Base-by-base conservation (phyloP, 2,797 vertebrate genomes). In the Chloroceryle amazona region DNA sequence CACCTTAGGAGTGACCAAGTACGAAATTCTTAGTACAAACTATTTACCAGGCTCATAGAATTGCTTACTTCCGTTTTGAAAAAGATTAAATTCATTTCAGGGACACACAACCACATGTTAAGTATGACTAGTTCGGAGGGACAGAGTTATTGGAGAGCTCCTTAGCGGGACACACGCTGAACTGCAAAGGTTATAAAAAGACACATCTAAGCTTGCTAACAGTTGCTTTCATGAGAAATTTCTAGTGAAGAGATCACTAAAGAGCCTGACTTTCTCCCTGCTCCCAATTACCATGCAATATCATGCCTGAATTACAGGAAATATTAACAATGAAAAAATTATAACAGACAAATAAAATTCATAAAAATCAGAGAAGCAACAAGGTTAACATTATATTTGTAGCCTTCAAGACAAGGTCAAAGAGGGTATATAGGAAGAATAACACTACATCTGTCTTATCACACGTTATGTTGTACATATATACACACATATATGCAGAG, bases 171-270 rank as follows among this genome's bases (percentile, higher is more conserved):
- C 67, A 94, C 81, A 88, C 17, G 31, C 9, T 26, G 25, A 72
- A 93, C 26, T 60, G 39, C 39, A 73, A 88, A 96, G 74, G 70
- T 97, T 80, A 86, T 86, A 52, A 71, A 93, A 93, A 96, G 93
- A 91, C 60, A 83, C 29, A 89, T 86, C 37, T 74, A 79, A 95
- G 92, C 51, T 96, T 93, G 41, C 71, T 88, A 95, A 85, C 35
- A 55, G 78, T 86, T 81, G 17, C 41, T 89, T 97, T 96, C 87
- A 85, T 72, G 81, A 93, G 87, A 88, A 85, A 42, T 87, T 95
- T 86, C 39, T 35, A 87, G 29, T 95, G 92, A 94, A 96, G 97
- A 98, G 91, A 92, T 96, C 93, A 82, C 58, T 78, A 89, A 96
- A 93, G 68, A 78, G 21, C 29, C 61, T 87, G 89, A 94, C 84